These are phyloP conservation scores for Uloborus diversus DNA, from an alignment of 1,140 invertebrate species.

Conservation along the genomic window DNA sequence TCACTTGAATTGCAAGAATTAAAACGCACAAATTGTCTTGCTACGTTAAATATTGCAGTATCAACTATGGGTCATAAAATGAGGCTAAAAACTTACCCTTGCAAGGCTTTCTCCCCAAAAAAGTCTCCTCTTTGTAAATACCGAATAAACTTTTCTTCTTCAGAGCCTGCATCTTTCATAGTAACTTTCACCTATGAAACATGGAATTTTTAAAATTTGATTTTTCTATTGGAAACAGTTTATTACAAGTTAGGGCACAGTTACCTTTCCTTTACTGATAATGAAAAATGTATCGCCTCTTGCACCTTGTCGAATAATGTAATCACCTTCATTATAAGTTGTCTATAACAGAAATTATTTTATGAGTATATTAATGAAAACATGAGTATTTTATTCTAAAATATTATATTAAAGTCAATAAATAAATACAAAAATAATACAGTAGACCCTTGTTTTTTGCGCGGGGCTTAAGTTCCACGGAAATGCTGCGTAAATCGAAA, in stretches of 20 bases:
- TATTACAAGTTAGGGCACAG: slow-evolving; percentile 68
- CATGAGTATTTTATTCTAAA: too few species aligned
- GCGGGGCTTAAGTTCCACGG: too few species aligned
- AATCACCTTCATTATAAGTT: slow-evolving; percentile 75
- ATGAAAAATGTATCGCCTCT: slow-evolving; percentile 99
- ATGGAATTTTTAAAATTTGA: background rate
- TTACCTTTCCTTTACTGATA: slow-evolving; percentile 96
- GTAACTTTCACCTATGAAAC: slow-evolving; percentile 80
- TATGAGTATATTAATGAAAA: too few species aligned
- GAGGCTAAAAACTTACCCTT: slow-evolving; percentile 81
- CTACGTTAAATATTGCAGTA: too few species aligned
- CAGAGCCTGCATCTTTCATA: slow-evolving; percentile 74
- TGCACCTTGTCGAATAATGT: slow-evolving; percentile 97
- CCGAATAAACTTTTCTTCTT: slow-evolving; percentile 89
- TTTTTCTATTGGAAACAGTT: background rate
- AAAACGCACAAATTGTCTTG: too few species aligned
- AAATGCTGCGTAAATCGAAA: too few species aligned
- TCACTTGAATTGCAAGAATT: too few species aligned
- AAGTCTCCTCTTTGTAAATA: slow-evolving; percentile 91
- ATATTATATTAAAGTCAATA: too few species aligned
- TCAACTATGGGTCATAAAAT: too few species aligned
- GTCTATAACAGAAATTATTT: too few species aligned
- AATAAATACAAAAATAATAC: too few species aligned
- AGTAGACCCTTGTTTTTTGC: too few species aligned
- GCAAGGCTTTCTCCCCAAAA: slow-evolving; percentile 96